Evolutionary conservation across 2,888 invertebrate species (phyloP), one percentile per base, ranked within the genome.

Genomic region (Unio pictorum): DNA sequence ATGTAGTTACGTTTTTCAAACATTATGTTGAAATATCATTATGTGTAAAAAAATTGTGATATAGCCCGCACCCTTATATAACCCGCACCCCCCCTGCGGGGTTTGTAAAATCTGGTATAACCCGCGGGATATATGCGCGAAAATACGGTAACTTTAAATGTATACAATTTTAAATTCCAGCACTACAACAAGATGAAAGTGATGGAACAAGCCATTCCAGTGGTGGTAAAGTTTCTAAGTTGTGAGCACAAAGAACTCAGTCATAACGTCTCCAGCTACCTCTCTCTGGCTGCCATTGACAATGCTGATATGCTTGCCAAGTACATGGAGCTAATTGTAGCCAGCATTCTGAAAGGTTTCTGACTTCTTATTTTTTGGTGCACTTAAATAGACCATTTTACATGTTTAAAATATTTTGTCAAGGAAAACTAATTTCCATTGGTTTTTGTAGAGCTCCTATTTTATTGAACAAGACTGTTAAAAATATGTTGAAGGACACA

Each of bases 231-330:
- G 90, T 96, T 96, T 90, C 91, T 98, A 66, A 95, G 95, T 85
- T 95, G 95, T 88, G 95, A 95, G 68, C 97, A 97, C 90, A 93
- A 94, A 76, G 97, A 97, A 90, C 92, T 98, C 75, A 95, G 95
- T 0, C 92, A 96, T 71, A 96, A 96, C 89, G 94, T 97, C 92
- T 95, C 96, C 59, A 95, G 96, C 66, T 98, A 98, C 90, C 92
- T 98, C 66, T 96, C 96, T 0, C 91, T 98, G 79, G 97, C 97
- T 20, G 97, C 97, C 67, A 95, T 96, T 73, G 95, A 96, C 87
- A 96, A 97, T 90, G 95, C 96, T 4, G 93, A 94, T 75, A 91
- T 97, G 75, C 91, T 98, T 59, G 95, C 96, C 81, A 94, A 95
- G 18, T 95, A 97, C 89, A 95, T 96, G 67, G 94, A 95, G 80